phyloP scores from a whole-genome alignment of 2,113 vertebrate genomes.

The Paramisgurnus dabryanus region DNA sequence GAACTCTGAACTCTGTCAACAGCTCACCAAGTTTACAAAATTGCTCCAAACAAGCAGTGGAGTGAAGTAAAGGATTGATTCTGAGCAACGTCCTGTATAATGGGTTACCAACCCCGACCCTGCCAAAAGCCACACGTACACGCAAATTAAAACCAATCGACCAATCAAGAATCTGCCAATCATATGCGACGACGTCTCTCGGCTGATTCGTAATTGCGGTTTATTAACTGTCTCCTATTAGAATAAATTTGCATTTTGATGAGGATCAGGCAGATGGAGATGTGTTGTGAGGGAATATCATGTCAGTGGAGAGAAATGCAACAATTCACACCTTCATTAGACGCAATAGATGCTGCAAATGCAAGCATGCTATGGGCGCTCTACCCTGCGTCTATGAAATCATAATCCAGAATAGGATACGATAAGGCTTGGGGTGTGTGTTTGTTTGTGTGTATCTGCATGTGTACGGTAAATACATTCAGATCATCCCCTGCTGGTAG shows the following conservation, averaged over 20 bases:
- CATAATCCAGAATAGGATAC: slow-evolving; percentile 1
- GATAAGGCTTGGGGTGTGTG: slow-evolving; percentile 1
- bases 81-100: slow-evolving; percentile 1
- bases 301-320: slow-evolving; percentile 54
- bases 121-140: slow-evolving; percentile 9
- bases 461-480: slow-evolving; percentile 44
- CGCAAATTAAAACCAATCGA: slow-evolving; percentile 7
- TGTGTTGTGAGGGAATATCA: slow-evolving; percentile 66
- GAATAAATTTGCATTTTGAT: slow-evolving; percentile 86
- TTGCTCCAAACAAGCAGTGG: slow-evolving; percentile 1
- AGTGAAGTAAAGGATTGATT: neutral
- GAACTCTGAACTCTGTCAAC: slow-evolving; percentile 44
- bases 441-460: slow-evolving; percentile 18
- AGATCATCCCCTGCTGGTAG: slow-evolving; percentile 59
- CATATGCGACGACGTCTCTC: slow-evolving; percentile 66
- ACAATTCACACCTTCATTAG: slow-evolving; percentile 33
- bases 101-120: neutral
- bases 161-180: slow-evolving; percentile 49
- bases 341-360: neutral
- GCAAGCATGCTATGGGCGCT: neutral
- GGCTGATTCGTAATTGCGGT: slow-evolving; percentile 80
- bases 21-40: neutral
- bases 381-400: neutral
- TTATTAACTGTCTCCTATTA: slow-evolving; percentile 85
- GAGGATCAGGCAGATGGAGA: slow-evolving; percentile 76